Percentiles rank a stretch among this genome's conserved stretches.
These are phyloP conservation scores for Solenopsis invicta DNA, from an alignment of 1,140 invertebrate species.

Conservation along the genomic window DNA sequence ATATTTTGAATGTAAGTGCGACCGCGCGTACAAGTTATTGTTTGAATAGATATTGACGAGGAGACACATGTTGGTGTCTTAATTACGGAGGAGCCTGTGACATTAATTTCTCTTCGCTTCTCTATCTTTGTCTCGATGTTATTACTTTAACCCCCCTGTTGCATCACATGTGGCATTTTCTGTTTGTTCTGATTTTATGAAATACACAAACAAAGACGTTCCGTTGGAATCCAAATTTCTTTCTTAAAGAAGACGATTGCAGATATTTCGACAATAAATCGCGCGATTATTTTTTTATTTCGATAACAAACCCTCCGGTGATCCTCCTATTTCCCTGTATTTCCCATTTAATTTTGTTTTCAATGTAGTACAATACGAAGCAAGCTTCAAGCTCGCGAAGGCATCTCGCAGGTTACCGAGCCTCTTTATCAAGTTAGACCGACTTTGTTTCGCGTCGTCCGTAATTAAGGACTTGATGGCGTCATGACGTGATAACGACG, in stretches of 20 bases:
- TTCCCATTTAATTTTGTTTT: not conserved
- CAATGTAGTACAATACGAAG: not conserved
- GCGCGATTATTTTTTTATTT: not conserved
- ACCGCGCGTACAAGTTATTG: not conserved
- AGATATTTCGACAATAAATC: not conserved
- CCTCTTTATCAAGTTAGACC: not conserved
- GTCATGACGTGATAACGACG: not conserved
- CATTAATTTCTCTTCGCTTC: not conserved
- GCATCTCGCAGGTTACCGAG: not conserved
- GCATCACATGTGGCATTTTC: not conserved
- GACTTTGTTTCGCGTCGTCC: slow-evolving; percentile 1
- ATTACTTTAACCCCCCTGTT: not conserved
- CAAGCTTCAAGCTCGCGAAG: not conserved
- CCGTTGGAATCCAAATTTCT: not conserved
- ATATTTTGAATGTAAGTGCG: slow-evolving; percentile 41
- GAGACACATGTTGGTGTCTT: not conserved
- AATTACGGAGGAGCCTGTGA: not conserved
- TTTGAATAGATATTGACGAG: slow-evolving; percentile 28
- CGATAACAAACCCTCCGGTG: not conserved
- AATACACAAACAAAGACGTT: slow-evolving; percentile 6
- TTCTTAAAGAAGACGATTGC: not conserved
- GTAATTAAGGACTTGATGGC: slow-evolving; percentile 5
- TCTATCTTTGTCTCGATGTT: not conserved
- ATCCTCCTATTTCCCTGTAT: not conserved
- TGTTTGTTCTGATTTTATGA: not conserved